These are phyloP conservation scores for Ciona savignyi DNA, from an alignment of 23 tunicate genomes.

Conservation along the genomic window DNA sequence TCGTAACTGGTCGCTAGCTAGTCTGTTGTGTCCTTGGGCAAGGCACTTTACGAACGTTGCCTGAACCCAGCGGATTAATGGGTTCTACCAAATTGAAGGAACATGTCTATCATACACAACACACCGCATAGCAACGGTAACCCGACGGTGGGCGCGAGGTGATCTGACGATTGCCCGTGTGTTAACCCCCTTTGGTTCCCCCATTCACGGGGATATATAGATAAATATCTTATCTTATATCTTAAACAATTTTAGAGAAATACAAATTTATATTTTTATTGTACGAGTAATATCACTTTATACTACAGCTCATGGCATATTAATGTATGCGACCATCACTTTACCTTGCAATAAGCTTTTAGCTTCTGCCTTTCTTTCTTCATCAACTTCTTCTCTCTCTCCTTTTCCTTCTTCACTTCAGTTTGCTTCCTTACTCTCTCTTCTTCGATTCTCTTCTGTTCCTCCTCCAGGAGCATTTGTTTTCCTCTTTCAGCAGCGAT, in stretches of 20 bases:
- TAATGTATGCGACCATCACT: neutral
- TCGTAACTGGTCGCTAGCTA: too few relatives aligned
- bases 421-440: slow-evolving; percentile 31
- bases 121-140: too few relatives aligned
- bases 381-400: slow-evolving; percentile 62
- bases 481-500: slow-evolving; percentile 40
- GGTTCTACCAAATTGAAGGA: too few relatives aligned
- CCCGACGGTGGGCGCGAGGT: too few relatives aligned
- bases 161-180: too few relatives aligned
- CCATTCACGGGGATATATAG: too few relatives aligned
- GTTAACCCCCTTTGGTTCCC: too few relatives aligned
- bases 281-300: neutral
- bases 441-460: slow-evolving; percentile 29
- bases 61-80: too few relatives aligned
- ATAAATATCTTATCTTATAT: neutral
- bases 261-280: too few relatives aligned
- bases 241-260: neutral
- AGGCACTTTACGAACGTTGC: too few relatives aligned
- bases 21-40: too few relatives aligned
- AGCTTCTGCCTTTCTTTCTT: slow-evolving; percentile 76
- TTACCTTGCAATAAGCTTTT: slow-evolving; percentile 68
- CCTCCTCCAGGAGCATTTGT: slow-evolving; percentile 33
- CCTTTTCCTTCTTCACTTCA: slow-evolving; percentile 73
- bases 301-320: neutral
- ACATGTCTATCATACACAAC: too few relatives aligned